Evolutionary conservation across 2,797 vertebrate genomes (phyloP), one percentile per base, ranked within the genome.

Genomic region (Atherinosoma microstoma): DNA sequence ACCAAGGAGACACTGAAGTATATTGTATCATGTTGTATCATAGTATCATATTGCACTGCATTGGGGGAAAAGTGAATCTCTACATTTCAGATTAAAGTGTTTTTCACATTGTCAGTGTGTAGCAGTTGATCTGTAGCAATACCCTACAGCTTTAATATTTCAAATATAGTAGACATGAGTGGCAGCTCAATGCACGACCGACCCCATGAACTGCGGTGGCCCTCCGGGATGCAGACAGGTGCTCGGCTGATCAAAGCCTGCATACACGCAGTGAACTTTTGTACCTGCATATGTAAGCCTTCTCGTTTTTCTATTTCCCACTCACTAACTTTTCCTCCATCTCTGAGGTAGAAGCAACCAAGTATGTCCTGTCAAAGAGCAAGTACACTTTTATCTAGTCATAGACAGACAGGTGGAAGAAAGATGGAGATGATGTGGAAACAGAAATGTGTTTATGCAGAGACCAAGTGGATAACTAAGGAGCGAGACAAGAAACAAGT

Each of bases 231-330:
- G 74, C 80, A 88, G 82, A 80, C 85, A 81, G 84, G 64, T 80
- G 73, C 78, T 84, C 53, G 7, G 29, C 75, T 84, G 88, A 92
- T 93, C 88, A 92, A 92, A 92, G 87, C 70, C 77, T 71, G 57
- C 65, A 58, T 57, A 84, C 81, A 77, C 3, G 47, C 27, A 0
- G 51, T 90, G 88, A 90, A 86, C 83, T 85, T 89, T 90, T 88
- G 74, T 80, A 72, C 84, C 84, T 66, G 79, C 67, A 81, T 79
- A 79, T 40, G 81, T 88, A 80, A 81, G 30, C 73, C 67, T 47
- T 62, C 73, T 83, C 71, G 72, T 67, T 77, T 75, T 56, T 62
- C 68, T 61, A 8, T 84, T 76, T 74, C 67, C 78, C 79, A 56
- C 83, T 74, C 59, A 11, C 71, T 59, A 77, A 83, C 78, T 79